phyloP scores from a whole-genome alignment of 1,140 invertebrate genomes.

The Sweltsa coloradensis region DNA sequence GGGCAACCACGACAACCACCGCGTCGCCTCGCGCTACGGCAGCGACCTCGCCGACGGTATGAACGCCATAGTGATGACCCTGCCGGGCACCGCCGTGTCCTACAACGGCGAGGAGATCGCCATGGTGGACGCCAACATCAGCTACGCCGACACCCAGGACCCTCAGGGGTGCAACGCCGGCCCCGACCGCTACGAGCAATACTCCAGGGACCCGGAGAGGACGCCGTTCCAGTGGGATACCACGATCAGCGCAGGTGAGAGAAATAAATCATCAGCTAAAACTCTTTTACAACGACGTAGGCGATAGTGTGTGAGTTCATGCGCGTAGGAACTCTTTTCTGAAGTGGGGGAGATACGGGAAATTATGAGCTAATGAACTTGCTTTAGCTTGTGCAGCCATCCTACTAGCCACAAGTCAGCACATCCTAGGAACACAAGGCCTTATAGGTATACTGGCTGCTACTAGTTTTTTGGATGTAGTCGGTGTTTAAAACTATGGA shows the following conservation, averaged over 20 bases:
- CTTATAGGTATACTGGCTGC: no score
- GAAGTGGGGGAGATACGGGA: no score
- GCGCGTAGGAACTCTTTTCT: no score
- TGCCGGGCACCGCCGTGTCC: slow-evolving; percentile 65
- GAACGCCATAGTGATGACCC: slow-evolving; percentile 56
- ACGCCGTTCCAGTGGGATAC: slow-evolving; percentile 66
- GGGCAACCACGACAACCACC: slow-evolving; percentile 60
- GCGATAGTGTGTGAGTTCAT: no score
- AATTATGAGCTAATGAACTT: no score
- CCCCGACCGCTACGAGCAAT: slow-evolving; percentile 32
- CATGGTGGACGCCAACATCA: slow-evolving; percentile 47
- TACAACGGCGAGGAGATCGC: slow-evolving; percentile 80
- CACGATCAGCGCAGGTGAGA: slow-evolving; percentile 41
- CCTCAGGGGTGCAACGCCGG: slow-evolving; percentile 41
- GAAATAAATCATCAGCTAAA: slow-evolving; percentile 20
- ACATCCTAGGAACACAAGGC: no score
- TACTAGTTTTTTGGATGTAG: no score
- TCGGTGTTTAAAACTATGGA: no score
- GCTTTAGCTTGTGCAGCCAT: no score
- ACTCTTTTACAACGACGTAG: no score
- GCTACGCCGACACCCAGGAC: slow-evolving; percentile 40
- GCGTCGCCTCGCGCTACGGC: slow-evolving; percentile 50
- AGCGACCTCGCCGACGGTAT: slow-evolving; percentile 51
- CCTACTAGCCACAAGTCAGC: no score
- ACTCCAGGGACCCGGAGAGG: slow-evolving; percentile 48